phyloP scores from a whole-genome alignment of 2,888 invertebrate species.

The Sminthurides aquaticus region DNA sequence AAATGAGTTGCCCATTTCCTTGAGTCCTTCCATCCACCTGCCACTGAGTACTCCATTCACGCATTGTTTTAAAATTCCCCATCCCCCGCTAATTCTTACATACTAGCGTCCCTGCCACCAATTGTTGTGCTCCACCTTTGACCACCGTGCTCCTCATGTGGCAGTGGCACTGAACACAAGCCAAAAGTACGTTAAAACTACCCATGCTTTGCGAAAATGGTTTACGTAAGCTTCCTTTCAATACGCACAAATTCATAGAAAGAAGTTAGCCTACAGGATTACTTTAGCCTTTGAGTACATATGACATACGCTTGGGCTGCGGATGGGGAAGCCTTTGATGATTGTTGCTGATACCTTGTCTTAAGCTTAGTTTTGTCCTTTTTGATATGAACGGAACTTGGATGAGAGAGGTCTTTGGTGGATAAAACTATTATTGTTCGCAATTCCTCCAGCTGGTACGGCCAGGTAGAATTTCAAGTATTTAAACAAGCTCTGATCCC shows the following conservation, averaged over 20 bases:
- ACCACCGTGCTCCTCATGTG: too few relatives aligned
- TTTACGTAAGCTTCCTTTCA: neutral
- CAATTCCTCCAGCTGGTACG: conserved; percentile 4
- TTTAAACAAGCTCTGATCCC: neutral
- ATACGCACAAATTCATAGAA: neutral
- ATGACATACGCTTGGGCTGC: neutral
- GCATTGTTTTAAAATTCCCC: too few relatives aligned
- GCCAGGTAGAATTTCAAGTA: neutral
- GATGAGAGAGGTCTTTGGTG: neutral
- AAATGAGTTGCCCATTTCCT: too few relatives aligned
- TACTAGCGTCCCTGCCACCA: too few relatives aligned
- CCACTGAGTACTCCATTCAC: too few relatives aligned
- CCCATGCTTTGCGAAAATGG: neutral
- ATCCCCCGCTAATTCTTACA: too few relatives aligned
- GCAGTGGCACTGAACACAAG: too few relatives aligned
- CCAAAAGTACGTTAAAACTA: too few relatives aligned
- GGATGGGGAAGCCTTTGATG: neutral
- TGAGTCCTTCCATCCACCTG: too few relatives aligned
- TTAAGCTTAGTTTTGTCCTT: neutral
- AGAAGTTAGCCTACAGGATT: too few relatives aligned
- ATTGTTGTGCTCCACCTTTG: too few relatives aligned
- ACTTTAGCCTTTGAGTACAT: too few relatives aligned
- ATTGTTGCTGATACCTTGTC: neutral
- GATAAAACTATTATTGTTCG: neutral
- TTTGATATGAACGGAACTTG: neutral